A percentile compares a stretch with the other conserved stretches of the same genome.
phyloP scores from a whole-genome alignment of 1,140 invertebrate genomes.

The Littorina saxatilis region DNA sequence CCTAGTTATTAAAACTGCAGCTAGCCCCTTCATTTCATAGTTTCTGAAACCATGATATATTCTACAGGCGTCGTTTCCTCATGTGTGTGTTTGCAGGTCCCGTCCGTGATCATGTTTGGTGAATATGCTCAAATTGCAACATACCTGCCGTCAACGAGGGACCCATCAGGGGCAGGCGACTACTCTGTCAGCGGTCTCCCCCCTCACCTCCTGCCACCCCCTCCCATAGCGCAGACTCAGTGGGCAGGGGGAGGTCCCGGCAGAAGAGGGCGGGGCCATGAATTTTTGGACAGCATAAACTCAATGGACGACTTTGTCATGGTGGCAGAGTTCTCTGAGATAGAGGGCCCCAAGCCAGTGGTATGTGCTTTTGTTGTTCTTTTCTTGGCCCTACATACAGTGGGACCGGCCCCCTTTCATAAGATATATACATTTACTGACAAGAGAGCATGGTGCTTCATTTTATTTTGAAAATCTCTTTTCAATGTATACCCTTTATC shows the following conservation, averaged over 20 bases:
- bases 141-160: background rate
- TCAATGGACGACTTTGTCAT: slow-evolving; percentile 76
- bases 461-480: too few relatives aligned
- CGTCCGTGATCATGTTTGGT: slow-evolving; percentile 43
- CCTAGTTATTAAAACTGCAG: too few relatives aligned
- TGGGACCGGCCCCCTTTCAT: too few relatives aligned
- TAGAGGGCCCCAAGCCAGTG: slow-evolving; percentile 77
- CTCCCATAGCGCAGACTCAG: slow-evolving; percentile 15
- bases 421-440: background rate
- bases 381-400: too few relatives aligned
- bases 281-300: slow-evolving; percentile 23
- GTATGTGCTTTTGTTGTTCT: slow-evolving; percentile 50
- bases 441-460: too few relatives aligned
- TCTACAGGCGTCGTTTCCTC: too few relatives aligned
- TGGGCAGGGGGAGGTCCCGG: slow-evolving; percentile 14
- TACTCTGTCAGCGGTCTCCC: slow-evolving; percentile 20
- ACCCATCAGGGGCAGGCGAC: background rate
- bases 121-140: slow-evolving; percentile 51
- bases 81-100: too few relatives aligned
- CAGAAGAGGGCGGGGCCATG: background rate
- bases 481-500: too few relatives aligned
- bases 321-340: slow-evolving; percentile 78
- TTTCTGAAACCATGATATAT: too few relatives aligned
- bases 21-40: too few relatives aligned
- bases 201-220: slow-evolving; percentile 22